phyloP scores from a whole-genome alignment of 1,140 invertebrate genomes.

The Drosophila bocqueti region DNA sequence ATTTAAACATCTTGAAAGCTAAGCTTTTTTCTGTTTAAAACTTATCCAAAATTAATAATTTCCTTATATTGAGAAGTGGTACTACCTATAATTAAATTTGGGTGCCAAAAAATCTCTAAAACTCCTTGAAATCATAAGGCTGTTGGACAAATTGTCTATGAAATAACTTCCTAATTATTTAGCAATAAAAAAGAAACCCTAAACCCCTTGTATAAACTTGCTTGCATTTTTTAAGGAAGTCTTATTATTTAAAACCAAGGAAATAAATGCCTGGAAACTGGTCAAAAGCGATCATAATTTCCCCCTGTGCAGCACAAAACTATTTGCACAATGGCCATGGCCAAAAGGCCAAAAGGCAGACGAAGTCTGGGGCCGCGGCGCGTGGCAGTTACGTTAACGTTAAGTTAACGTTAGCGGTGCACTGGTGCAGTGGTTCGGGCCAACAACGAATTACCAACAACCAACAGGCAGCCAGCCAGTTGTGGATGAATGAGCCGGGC shows the following conservation, averaged over 20 bases:
- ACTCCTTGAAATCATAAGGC: not conserved
- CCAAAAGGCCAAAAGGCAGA: slow-evolving; percentile 28
- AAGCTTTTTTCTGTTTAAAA: too few species aligned
- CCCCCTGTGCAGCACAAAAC: slow-evolving; percentile 31
- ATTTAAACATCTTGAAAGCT: too few species aligned
- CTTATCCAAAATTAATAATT: not conserved
- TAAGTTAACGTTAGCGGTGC: slow-evolving; percentile 48
- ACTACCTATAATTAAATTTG: not conserved
- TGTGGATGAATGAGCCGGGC: slow-evolving; percentile 71
- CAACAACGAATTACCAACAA: slow-evolving; percentile 12
- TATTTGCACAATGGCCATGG: slow-evolving; percentile 49
- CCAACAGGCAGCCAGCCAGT: slow-evolving; percentile 48
- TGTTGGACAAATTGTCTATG: not conserved
- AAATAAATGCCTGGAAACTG: not conserved
- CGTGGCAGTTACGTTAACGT: slow-evolving; percentile 46
- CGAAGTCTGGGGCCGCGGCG: slow-evolving; percentile 22
- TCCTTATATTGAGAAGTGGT: not conserved
- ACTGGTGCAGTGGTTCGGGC: slow-evolving; percentile 36
- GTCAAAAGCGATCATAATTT: slow-evolving; percentile 11
- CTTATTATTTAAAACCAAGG: not conserved
- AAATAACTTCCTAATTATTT: slow-evolving; percentile 5
- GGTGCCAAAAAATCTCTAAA: not conserved
- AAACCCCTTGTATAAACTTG: not conserved
- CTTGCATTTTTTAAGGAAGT: not conserved
- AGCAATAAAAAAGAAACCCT: not conserved